Conservation (phyloP, 2,888 invertebrate genomes). For the Volucella inanis region DNA sequence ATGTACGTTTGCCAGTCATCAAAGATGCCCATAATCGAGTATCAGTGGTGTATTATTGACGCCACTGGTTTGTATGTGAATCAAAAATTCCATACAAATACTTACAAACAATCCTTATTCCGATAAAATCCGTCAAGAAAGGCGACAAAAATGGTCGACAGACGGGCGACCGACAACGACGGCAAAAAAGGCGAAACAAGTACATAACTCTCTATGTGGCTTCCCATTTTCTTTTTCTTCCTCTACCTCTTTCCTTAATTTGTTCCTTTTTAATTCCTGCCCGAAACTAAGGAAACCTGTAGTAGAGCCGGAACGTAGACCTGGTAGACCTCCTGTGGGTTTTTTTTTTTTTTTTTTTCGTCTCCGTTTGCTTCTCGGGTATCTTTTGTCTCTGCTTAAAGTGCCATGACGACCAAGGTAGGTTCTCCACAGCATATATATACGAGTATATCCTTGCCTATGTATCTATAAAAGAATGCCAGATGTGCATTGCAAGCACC, state of each 20-base stretch:
- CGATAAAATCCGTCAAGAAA: background rate
- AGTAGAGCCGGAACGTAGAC: background rate
- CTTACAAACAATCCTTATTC: background rate
- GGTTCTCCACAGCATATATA: background rate
- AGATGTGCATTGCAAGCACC: conserved; percentile 41
- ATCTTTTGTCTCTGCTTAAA: conserved; percentile 22
- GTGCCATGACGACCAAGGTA: conserved; percentile 18
- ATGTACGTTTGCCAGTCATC: conserved; percentile 6
- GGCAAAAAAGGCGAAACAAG: background rate
- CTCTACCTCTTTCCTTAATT: background rate
- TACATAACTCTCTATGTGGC: conserved; percentile 17
- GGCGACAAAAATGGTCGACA: background rate
- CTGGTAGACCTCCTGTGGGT: conserved; percentile 31
- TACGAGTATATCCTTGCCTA: background rate
- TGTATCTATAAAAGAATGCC: background rate
- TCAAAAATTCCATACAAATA: conserved; percentile 4
- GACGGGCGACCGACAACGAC: conserved; percentile 2
- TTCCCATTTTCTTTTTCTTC: conserved; percentile 5
- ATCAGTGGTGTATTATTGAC: background rate
- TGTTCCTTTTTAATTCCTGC: conserved; percentile 10
- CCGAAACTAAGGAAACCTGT: conserved; percentile 27
- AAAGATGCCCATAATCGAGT: background rate
- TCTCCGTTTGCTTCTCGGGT: background rate
- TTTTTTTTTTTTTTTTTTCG: conserved; percentile 1
- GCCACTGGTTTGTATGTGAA: background rate